These are phyloP conservation scores for Flexamia atlantica DNA, from an alignment of 2,888 invertebrate species.

Conservation along the genomic window DNA sequence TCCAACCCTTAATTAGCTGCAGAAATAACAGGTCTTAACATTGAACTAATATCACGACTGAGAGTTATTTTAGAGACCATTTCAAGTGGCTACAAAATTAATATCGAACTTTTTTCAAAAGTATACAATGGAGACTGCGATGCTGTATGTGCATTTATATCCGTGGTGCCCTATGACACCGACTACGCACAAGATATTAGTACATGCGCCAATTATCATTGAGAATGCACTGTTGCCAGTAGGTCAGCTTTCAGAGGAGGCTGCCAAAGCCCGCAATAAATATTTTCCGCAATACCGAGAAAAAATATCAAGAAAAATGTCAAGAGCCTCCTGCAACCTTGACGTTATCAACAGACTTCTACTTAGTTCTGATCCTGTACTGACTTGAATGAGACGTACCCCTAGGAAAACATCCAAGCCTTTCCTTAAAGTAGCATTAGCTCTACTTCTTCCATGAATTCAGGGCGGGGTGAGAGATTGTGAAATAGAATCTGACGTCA, in stretches of 20 bases:
- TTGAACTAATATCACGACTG: neutral
- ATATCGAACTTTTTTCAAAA: constrained; percentile 67
- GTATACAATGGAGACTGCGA: constrained; percentile 66
- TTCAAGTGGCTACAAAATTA: constrained; percentile 66
- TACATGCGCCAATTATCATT: constrained; percentile 71
- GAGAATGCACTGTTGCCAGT: constrained; percentile 70
- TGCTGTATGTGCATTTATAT: constrained; percentile 71
- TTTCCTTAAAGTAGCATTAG: constrained; percentile 41
- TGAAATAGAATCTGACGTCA: neutral
- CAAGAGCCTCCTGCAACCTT: constrained; percentile 65
- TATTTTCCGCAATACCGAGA: constrained; percentile 68
- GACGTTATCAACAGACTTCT: constrained; percentile 69
- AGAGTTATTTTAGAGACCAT: constrained; percentile 61
- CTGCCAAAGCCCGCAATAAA: constrained; percentile 71
- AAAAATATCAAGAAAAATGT: constrained; percentile 69
- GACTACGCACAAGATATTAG: constrained; percentile 70
- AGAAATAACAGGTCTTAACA: neutral
- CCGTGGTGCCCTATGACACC: constrained; percentile 72
- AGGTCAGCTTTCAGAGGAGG: constrained; percentile 71
- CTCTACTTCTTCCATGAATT: neutral
- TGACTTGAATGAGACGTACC: constrained; percentile 59
- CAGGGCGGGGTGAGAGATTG: neutral
- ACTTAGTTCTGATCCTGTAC: constrained; percentile 66
- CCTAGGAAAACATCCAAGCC: constrained; percentile 38
- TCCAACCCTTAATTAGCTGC: neutral